A percentile compares a stretch with the other conserved stretches of the same genome.
phyloP scores from a whole-genome alignment of 2,888 invertebrate genomes.

The Rhagium mordax region DNA sequence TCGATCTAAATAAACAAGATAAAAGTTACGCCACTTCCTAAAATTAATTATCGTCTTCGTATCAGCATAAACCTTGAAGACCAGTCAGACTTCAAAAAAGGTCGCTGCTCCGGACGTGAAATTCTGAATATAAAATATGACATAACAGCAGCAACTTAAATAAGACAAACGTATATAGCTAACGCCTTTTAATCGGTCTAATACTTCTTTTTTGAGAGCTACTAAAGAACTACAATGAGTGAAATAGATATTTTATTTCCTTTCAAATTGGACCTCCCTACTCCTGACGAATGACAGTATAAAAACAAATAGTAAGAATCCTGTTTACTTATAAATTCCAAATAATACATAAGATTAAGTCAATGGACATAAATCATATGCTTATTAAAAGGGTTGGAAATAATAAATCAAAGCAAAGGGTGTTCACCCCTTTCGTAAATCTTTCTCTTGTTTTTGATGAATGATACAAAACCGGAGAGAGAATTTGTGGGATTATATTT shows the following conservation, averaged over 20 bases:
- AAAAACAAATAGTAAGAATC: too few relatives aligned
- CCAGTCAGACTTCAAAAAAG: neutral
- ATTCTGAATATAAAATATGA: neutral
- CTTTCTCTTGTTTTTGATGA: neutral
- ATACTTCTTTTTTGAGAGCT: too few relatives aligned
- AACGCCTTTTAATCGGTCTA: too few relatives aligned
- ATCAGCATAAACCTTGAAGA: neutral
- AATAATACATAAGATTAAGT: neutral
- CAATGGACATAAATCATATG: constrained; percentile 6
- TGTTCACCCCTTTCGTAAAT: neutral
- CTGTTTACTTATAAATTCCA: neutral
- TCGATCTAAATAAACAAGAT: neutral
- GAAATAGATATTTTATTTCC: too few relatives aligned
- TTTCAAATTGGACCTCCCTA: too few relatives aligned
- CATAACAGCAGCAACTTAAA: neutral
- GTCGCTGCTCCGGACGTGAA: neutral
- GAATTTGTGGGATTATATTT: neutral
- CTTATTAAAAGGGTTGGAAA: neutral
- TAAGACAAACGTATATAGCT: neutral
- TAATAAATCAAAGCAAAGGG: constrained; percentile 7
- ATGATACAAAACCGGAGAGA: neutral
- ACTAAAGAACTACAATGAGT: too few relatives aligned
- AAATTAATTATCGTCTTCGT: neutral
- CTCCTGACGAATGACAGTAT: too few relatives aligned
- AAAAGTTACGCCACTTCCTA: neutral